Evolutionary conservation across 2,888 invertebrate species (phyloP).

Genomic region (Marronus borbonicus): DNA sequence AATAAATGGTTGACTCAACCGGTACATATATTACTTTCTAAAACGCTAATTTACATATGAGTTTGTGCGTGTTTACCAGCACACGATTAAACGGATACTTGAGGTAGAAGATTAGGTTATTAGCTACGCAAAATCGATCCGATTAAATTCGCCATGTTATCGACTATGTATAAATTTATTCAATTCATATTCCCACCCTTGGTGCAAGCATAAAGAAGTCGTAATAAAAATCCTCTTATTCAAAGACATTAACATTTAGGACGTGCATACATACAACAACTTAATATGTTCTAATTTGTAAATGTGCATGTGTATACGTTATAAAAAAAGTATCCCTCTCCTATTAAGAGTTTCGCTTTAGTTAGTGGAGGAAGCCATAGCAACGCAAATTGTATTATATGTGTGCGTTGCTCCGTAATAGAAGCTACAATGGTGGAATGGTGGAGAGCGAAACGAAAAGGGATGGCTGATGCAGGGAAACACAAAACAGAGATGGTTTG

Average conservation of each 20-base stretch:
- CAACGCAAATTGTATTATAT: conserved; percentile 48
- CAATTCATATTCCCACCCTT: conserved; percentile 8
- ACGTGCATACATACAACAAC: conserved; percentile 10
- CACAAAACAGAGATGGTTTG: conserved; percentile 46
- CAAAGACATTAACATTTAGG: neutral
- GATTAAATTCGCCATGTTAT: too few relatives aligned
- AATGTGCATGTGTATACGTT: conserved; percentile 1
- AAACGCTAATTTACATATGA: too few relatives aligned
- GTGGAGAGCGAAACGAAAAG: conserved; percentile 31
- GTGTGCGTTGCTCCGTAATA: conserved; percentile 22
- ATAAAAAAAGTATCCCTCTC: conserved; percentile 14
- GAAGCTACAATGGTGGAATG: conserved; percentile 32
- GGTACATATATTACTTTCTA: too few relatives aligned
- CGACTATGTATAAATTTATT: conserved; percentile 3
- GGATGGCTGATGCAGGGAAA: conserved; percentile 42
- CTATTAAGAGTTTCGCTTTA: conserved; percentile 23
- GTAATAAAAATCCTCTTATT: conserved; percentile 12
- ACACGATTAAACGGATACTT: too few relatives aligned
- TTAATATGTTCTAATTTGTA: conserved; percentile 46
- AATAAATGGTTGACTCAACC: too few relatives aligned
- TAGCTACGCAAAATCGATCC: too few relatives aligned
- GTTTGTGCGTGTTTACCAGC: too few relatives aligned
- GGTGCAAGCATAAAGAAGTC: neutral
- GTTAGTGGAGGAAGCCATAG: conserved; percentile 39
- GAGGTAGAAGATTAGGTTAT: too few relatives aligned